Conservation (phyloP, 2,888 invertebrate species). For the Drosophila macrospina region DNA sequence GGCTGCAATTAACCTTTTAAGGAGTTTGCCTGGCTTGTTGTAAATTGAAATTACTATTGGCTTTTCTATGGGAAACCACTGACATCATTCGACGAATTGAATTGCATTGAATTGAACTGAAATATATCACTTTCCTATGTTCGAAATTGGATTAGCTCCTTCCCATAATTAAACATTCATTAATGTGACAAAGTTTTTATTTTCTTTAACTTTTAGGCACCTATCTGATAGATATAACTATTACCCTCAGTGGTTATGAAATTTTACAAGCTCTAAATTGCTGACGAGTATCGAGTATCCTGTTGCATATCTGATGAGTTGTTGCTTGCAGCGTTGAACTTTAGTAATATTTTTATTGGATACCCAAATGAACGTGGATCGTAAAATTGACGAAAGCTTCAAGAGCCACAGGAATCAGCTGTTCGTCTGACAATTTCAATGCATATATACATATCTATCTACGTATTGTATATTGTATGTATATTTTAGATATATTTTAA, state of each 20-base stretch:
- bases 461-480: no score
- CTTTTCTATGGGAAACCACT: constrained; percentile 29
- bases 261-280: not conserved
- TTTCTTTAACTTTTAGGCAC: not conserved
- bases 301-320: constrained; percentile 24
- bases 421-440: not conserved
- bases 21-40: constrained; percentile 23
- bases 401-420: constrained; percentile 11
- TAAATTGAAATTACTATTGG: constrained; percentile 17
- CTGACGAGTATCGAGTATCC: constrained; percentile 28
- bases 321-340: constrained; percentile 7
- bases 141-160: not conserved
- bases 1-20: constrained; percentile 58
- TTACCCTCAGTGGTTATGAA: not conserved
- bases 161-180: no score
- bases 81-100: not conserved
- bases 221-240: not conserved
- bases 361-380: constrained; percentile 41
- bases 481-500: constrained; percentile 59
- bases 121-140: constrained; percentile 11
- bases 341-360: constrained; percentile 37
- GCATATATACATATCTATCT: constrained; percentile 14
- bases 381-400: constrained; percentile 56
- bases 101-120: not conserved
- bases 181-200: no score